phyloP scores from a whole-genome alignment of 2,113 vertebrate genomes.

The Eretmodus cyanostictus region DNA sequence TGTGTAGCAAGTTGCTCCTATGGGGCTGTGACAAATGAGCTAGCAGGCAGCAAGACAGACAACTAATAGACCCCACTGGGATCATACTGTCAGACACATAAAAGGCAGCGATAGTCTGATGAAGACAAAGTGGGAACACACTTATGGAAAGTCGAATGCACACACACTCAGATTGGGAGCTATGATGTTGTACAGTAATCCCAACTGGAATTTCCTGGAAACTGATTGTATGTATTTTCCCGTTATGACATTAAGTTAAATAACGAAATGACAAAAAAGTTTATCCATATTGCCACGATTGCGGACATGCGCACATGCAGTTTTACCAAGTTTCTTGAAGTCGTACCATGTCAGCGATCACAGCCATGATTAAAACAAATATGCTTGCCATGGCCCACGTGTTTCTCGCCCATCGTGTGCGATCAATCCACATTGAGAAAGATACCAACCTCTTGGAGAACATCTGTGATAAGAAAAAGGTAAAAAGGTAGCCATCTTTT shows the following conservation, averaged over 20 bases:
- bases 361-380: slow-evolving; percentile 86
- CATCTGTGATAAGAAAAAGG: slow-evolving; percentile 56
- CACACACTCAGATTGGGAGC: not conserved
- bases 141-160: not conserved
- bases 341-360: slow-evolving; percentile 90
- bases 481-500: not conserved
- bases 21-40: slow-evolving; percentile 53
- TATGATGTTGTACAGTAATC: not conserved
- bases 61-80: slow-evolving; percentile 62
- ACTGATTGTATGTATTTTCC: not conserved
- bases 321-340: not conserved
- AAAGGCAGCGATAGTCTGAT: slow-evolving; percentile 24
- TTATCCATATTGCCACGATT: not conserved
- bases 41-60: slow-evolving; percentile 49
- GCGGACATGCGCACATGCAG: not conserved
- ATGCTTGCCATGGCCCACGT: slow-evolving; percentile 93
- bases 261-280: not conserved
- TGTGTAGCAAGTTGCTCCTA: slow-evolving; percentile 42
- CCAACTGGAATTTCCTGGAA: not conserved
- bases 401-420: slow-evolving; percentile 92
- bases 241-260: not conserved
- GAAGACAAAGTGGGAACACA: slow-evolving; percentile 27
- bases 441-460: slow-evolving; percentile 86
- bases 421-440: slow-evolving; percentile 93
- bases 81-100: slow-evolving; percentile 37